Conservation (phyloP, 2,113 vertebrate species). For the Falco punctatus region DNA sequence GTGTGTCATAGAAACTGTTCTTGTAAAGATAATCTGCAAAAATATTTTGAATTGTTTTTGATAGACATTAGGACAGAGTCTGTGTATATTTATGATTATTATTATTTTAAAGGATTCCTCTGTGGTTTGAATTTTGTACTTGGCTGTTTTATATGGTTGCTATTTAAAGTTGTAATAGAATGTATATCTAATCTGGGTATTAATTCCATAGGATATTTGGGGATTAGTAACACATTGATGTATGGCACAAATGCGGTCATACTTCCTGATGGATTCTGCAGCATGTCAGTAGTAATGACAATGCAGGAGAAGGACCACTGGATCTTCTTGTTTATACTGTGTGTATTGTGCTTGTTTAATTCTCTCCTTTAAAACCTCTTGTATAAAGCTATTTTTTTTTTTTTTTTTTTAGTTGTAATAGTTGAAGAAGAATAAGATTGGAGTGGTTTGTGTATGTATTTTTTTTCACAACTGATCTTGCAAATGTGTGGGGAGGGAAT, state of each 20-base stretch:
- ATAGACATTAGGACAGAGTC: not conserved
- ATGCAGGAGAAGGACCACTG: not conserved
- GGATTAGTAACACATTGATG: not conserved
- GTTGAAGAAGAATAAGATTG: not conserved
- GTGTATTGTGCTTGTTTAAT: not conserved
- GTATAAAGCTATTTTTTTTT: not conserved
- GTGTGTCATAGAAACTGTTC: not conserved
- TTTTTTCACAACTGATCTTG: not conserved
- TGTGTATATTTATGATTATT: not conserved
- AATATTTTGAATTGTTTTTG: not conserved
- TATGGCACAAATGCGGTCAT: not conserved
- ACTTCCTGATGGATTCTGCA: not conserved
- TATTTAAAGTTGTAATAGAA: not conserved
- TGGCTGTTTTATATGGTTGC: not conserved
- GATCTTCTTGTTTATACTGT: not conserved
- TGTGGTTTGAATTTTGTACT: not conserved
- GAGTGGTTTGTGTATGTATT: not conserved
- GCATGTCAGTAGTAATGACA: accelerated
- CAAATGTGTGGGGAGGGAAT: not conserved
- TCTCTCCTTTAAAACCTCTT: not conserved
- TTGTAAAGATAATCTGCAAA: not conserved
- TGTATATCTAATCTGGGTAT: not conserved
- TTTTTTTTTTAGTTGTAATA: not conserved
- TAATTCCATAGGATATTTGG: not conserved
- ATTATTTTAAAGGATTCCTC: not conserved